Conservation (phyloP, 2,113 vertebrate genomes). For the Gorilla gorilla region DNA sequence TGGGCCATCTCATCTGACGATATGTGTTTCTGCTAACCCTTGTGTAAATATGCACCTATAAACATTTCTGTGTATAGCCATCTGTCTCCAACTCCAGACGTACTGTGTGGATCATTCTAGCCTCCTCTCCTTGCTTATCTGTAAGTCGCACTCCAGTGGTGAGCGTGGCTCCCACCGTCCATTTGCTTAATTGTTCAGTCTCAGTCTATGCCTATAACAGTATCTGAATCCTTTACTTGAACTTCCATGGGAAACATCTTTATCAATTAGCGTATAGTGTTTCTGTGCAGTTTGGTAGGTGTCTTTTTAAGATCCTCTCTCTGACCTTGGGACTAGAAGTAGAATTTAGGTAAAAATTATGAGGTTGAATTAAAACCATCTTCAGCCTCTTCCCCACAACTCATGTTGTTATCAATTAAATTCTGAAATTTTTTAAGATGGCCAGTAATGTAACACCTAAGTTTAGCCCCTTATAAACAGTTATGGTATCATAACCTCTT, state of each 20-base stretch:
- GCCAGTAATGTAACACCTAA: background rate
- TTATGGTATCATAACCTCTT: background rate
- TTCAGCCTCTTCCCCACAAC: background rate
- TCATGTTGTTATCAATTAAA: background rate
- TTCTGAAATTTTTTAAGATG: background rate
- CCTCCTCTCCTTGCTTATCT: background rate
- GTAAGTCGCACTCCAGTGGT: background rate
- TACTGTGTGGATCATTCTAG: fast-evolving
- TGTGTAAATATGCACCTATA: fast-evolving
- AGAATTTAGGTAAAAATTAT: background rate
- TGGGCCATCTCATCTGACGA: background rate
- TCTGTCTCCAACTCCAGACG: background rate
- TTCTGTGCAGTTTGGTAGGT: background rate
- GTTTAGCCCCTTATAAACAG: background rate
- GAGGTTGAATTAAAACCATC: background rate
- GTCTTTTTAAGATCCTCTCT: background rate
- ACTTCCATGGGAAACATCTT: background rate
- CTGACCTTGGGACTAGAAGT: background rate
- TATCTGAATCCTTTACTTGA: background rate
- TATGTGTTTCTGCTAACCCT: background rate
- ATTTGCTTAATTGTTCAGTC: background rate
- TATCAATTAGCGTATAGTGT: too few species aligned
- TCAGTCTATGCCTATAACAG: fast-evolving
- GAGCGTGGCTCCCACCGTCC: background rate
- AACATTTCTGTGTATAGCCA: background rate